Base-by-base conservation (phyloP, 2,113 vertebrate genomes). In the Tretioscincus oriximinensis region DNA sequence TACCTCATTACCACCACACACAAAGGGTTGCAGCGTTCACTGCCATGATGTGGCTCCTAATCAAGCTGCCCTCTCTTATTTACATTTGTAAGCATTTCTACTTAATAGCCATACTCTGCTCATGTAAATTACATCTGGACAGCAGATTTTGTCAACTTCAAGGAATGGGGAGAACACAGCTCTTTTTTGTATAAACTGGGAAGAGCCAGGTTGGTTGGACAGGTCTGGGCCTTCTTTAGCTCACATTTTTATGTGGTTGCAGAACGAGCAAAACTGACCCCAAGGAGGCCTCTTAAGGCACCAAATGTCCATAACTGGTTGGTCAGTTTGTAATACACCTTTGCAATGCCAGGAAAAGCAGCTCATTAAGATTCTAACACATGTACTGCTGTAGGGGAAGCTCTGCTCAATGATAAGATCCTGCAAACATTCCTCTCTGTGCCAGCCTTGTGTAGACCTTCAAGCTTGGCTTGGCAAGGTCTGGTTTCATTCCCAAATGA, bases 31-130 rank as follows among this genome's bases (percentile, higher is more conserved):
- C 85, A 85, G 87, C 92, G 92, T 94, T 95, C 92, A 90, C 90
- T 85, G 89, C 49, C 73, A 93, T 94, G 92, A 94, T 90, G 90
- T 93, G 92, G 86, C 89, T 93, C 92, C 92, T 92, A 92, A 95
- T 95, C 95, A 94, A 93, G 93, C 94, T 94, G 85, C 78, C 91
- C 91, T 93, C 91, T 29, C 90, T 93, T 94, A 92, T 95, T 96
- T 94, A 95, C 93, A 93, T 94, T 93, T 94, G 90, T 93, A 93
- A 94, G 92, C 93, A 76, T 90, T 92, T 85, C 91, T 84, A 88
- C 82, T 89, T 94, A 94, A 92, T 93, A 91, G 92, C 92, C 90
- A 90, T 90, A 88, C 84, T 83, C 86, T 84, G 81, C 82, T 86
- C 85, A 74, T 88, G 86, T 87, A 76, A 58, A 85, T 89, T n/a